A percentile compares a stretch with the other conserved stretches of the same genome.
Evolutionary conservation across 2,113 vertebrate genomes (phyloP).

Genomic region (Passer montanus): DNA sequence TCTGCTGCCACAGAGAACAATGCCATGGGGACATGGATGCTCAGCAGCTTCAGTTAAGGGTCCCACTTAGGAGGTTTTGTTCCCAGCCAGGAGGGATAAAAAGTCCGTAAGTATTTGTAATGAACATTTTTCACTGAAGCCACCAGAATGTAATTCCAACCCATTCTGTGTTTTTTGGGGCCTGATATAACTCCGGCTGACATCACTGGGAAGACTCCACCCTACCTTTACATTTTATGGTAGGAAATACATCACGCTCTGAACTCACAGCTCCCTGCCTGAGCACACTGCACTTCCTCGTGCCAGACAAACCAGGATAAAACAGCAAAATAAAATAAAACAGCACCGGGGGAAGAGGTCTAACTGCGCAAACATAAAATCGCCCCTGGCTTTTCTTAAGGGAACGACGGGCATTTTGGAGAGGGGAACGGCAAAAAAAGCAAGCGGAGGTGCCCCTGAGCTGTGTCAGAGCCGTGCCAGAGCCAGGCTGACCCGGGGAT

Average conservation of each 20-base stretch:
- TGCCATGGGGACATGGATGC: rapidly evolving
- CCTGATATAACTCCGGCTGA: not conserved
- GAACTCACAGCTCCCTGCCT: not conserved
- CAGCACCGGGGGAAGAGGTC: not conserved
- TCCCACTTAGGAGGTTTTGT: not conserved
- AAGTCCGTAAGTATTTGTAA: not conserved
- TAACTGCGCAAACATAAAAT: not conserved
- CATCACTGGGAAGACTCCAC: not conserved
- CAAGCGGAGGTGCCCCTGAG: not conserved
- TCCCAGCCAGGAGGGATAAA: not conserved
- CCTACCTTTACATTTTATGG: not conserved
- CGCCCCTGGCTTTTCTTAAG: not conserved
- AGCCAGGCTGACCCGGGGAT: not conserved
- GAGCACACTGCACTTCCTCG: not conserved
- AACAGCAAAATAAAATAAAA: not conserved
- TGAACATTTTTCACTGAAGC: not conserved
- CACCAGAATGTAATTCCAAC: not conserved
- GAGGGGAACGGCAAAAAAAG: not conserved
- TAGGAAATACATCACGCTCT: not conserved
- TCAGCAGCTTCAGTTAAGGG: not conserved
- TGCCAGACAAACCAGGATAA: not conserved
- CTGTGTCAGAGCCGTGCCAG: not conserved
- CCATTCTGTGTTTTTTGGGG: not conserved
- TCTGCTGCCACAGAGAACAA: not conserved
- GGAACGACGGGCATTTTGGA: not conserved